A percentile compares a stretch with the other conserved stretches of the same genome.
Evolutionary conservation across 2,888 invertebrate species (phyloP).

Genomic region (Diplazon laetatorius): DNA sequence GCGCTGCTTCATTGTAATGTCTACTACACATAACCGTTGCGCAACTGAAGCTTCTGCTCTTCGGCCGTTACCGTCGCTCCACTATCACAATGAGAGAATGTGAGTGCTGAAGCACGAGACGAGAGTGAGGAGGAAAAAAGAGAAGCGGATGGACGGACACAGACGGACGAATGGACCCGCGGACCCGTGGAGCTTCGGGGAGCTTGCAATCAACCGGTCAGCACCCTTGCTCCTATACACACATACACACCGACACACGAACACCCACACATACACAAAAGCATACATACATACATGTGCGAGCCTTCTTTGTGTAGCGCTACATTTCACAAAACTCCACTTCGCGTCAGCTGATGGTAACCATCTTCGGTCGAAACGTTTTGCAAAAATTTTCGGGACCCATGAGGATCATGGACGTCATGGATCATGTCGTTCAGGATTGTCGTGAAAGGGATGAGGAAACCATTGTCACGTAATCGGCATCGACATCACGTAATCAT

Average conservation of each 20-base stretch:
- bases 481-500: too few relatives aligned
- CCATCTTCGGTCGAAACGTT: too few relatives aligned
- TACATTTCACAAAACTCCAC: too few relatives aligned
- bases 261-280: too few relatives aligned
- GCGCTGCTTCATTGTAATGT: conserved; percentile 36
- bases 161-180: conserved; percentile 26
- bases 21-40: conserved; percentile 37
- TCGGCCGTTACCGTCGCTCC: background rate
- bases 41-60: background rate
- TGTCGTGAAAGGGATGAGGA: too few relatives aligned
- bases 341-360: too few relatives aligned
- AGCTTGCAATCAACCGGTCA: conserved; percentile 60
- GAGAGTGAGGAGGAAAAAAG: conserved; percentile 15
- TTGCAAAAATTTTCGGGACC: too few relatives aligned
- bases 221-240: conserved; percentile 32
- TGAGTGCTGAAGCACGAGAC: conserved; percentile 31
- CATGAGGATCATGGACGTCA: too few relatives aligned
- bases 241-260: background rate
- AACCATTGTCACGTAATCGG: too few relatives aligned
- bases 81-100: conserved; percentile 61
- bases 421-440: too few relatives aligned
- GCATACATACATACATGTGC: background rate
- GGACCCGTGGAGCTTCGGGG: conserved; percentile 31
- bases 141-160: conserved; percentile 54
- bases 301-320: too few relatives aligned